Evolutionary conservation across 2,113 vertebrate species (phyloP).

Genomic region (Verasper variegatus): DNA sequence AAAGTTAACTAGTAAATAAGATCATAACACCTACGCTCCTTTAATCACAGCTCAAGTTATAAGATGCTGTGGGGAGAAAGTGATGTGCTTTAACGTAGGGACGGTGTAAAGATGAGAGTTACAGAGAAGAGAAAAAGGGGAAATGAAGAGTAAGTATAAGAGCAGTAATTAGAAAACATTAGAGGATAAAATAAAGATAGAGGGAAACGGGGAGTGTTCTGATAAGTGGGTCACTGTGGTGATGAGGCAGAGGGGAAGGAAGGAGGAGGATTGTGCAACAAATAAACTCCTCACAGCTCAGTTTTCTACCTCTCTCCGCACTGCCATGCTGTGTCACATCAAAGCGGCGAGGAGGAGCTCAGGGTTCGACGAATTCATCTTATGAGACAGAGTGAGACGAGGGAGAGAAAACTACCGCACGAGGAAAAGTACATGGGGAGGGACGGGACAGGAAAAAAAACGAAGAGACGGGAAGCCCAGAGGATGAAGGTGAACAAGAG

Average conservation of each 20-base stretch:
- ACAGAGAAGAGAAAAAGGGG: neutral
- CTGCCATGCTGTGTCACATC: slow-evolving; percentile 58
- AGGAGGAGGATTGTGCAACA: slow-evolving; percentile 63
- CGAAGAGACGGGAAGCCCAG: neutral
- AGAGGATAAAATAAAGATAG: slow-evolving; percentile 18
- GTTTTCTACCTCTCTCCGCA: slow-evolving; percentile 44
- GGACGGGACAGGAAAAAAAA: neutral
- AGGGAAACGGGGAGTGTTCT: slow-evolving; percentile 14
- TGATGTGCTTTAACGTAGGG: neutral
- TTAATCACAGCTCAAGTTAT: slow-evolving; percentile 9
- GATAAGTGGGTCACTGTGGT: slow-evolving; percentile 67
- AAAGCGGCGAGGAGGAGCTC: slow-evolving; percentile 45
- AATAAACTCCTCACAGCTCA: slow-evolving; percentile 60
- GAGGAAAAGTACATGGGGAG: neutral
- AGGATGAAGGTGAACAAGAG: slow-evolving; percentile 12
- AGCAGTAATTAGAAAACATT: slow-evolving; percentile 5
- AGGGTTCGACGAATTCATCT: slow-evolving; percentile 62
- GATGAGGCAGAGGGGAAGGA: slow-evolving; percentile 55
- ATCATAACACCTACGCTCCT: slow-evolving; percentile 3
- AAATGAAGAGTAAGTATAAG: neutral
- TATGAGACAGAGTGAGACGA: slow-evolving; percentile 3
- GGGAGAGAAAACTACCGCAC: neutral
- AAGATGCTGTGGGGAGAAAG: slow-evolving; percentile 4
- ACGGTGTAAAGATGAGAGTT: neutral
- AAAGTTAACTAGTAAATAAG: slow-evolving; percentile 5